Conservation (phyloP, 2,113 vertebrate species). For the Salminus brasiliensis region DNA sequence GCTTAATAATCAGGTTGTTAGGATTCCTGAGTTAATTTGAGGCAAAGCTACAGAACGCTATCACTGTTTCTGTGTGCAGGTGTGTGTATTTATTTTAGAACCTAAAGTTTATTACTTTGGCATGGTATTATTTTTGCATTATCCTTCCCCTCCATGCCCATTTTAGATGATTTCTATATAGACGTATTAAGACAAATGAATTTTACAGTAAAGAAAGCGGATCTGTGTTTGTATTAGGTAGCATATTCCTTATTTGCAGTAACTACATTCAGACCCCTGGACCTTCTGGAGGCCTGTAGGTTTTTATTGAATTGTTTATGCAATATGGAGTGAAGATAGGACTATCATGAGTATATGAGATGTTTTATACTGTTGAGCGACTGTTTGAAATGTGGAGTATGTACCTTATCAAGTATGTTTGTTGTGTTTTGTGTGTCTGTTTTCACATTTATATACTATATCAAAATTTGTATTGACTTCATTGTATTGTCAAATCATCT, state of each 20-base stretch:
- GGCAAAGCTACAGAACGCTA: background rate
- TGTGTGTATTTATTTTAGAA: background rate
- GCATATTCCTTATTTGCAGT: background rate
- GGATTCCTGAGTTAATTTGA: background rate
- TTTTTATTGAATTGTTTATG: conserved; percentile 28
- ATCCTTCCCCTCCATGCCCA: background rate
- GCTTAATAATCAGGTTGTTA: background rate
- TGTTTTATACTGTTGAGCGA: conserved; percentile 35
- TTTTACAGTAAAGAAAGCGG: background rate
- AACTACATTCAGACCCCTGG: background rate
- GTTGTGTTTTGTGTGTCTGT: background rate
- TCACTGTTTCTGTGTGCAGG: too few species aligned
- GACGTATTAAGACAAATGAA: background rate
- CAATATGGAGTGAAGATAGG: background rate
- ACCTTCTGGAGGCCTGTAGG: background rate
- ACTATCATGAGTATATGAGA: conserved; percentile 7
- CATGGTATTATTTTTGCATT: background rate
- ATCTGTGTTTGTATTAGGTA: background rate
- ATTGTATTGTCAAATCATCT: background rate
- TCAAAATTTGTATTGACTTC: background rate
- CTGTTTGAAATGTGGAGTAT: conserved; percentile 35
- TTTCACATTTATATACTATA: background rate
- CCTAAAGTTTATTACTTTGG: background rate
- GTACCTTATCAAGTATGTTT: background rate
- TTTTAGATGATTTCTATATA: background rate